Evolutionary conservation across 2,888 invertebrate genomes (phyloP).

Genomic region (Heliothis peltigera): DNA sequence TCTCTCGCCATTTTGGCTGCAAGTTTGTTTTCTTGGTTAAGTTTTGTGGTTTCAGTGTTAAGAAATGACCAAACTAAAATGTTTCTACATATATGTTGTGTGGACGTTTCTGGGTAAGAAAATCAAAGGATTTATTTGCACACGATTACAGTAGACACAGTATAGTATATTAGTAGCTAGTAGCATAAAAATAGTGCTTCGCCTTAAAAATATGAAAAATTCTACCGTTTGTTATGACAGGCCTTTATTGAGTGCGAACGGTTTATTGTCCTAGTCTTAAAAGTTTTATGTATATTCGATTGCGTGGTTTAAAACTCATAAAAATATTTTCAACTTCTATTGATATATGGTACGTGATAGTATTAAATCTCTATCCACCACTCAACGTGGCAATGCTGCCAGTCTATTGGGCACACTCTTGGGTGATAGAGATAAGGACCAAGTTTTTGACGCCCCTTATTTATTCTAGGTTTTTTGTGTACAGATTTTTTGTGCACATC

Average conservation of each 20-base stretch:
- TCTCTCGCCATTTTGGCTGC: conserved; percentile 27
- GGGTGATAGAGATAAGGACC: too few species aligned
- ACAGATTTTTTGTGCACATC: too few species aligned
- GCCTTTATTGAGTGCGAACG: conserved; percentile 59
- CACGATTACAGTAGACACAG: too few species aligned
- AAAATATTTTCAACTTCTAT: conserved; percentile 56
- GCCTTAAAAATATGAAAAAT: conserved; percentile 48
- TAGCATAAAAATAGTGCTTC: conserved; percentile 15
- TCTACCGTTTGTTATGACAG: conserved; percentile 30
- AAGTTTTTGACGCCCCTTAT: too few species aligned
- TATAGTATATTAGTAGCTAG: too few species aligned
- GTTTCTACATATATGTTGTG: neutral
- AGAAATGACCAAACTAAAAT: conserved; percentile 5
- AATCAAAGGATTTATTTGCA: too few species aligned
- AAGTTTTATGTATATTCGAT: conserved; percentile 60
- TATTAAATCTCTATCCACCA: too few species aligned
- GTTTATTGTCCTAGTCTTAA: conserved; percentile 63
- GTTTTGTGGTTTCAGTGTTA: conserved; percentile 30
- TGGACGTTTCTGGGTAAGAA: too few species aligned
- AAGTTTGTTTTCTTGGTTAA: conserved; percentile 23
- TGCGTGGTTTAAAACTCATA: conserved; percentile 52
- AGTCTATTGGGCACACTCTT: too few species aligned
- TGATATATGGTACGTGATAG: neutral
- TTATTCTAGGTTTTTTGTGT: too few species aligned
- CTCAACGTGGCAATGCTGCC: too few species aligned